Evolutionary conservation across 1,140 invertebrate genomes (phyloP).

Genomic region (Penaeus chinensis): DNA sequence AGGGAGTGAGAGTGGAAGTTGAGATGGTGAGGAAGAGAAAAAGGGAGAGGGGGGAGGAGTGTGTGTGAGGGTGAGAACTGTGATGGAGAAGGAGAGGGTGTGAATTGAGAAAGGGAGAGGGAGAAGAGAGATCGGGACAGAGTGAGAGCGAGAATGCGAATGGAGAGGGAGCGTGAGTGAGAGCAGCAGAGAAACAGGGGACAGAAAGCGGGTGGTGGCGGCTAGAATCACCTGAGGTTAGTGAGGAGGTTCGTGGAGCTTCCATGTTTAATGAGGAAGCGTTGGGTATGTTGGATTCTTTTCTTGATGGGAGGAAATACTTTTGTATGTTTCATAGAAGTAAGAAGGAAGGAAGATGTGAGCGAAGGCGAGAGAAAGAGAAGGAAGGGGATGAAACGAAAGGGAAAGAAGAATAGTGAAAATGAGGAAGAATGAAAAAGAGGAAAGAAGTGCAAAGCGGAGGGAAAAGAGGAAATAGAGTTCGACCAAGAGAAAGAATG

Average conservation of each 20-base stretch:
- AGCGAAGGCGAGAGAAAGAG: no score
- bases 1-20: neutral
- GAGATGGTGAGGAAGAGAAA: neutral
- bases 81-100: neutral
- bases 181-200: neutral
- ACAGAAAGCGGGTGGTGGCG: neutral
- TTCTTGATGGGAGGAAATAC: no score
- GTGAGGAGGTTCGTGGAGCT: constrained; percentile 3
- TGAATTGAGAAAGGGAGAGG: neutral
- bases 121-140: neutral
- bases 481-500: no score
- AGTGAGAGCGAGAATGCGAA: neutral
- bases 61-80: neutral
- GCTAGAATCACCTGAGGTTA: neutral
- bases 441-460: no score
- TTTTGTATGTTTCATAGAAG: no score
- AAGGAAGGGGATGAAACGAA: no score
- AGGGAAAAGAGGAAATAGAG: no score
- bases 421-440: no score
- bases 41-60: constrained; percentile 1
- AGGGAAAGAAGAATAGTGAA: no score
- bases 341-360: no score
- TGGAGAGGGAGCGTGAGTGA: neutral
- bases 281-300: no score
- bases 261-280: no score